Percentiles rank a stretch among this genome's conserved stretches.
phyloP scores from a whole-genome alignment of 53 echinoderm and acorn worm species.

The Holothuria scabra region DNA sequence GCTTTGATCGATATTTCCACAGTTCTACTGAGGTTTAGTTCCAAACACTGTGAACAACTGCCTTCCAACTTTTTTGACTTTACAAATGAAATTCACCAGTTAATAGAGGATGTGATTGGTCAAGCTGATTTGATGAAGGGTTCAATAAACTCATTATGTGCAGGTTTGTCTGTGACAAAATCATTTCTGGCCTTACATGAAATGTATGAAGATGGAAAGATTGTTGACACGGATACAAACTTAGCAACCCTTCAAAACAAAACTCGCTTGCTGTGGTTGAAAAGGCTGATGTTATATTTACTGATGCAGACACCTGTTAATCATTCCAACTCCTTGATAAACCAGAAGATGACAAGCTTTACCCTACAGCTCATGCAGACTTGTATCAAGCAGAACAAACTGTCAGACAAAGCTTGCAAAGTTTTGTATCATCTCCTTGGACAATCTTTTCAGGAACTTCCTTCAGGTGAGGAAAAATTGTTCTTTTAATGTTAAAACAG shows the following conservation, averaged over 20 bases:
- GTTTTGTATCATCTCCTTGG: no score
- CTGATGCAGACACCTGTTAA: background rate
- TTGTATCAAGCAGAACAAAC: no score
- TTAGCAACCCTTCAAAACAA: background rate
- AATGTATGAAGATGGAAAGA: no score
- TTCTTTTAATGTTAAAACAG: no score
- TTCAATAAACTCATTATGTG: background rate
- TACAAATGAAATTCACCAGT: background rate
- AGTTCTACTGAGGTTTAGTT: slow-evolving; percentile 7
- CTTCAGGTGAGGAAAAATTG: no score
- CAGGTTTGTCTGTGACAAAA: background rate
- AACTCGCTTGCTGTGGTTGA: background rate
- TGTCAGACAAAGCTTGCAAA: no score
- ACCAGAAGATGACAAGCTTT: no score
- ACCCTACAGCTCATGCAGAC: no score
- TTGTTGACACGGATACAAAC: no score
- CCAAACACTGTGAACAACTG: background rate
- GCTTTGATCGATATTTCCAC: slow-evolving; percentile 4
- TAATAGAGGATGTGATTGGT: background rate
- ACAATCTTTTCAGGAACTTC: no score
- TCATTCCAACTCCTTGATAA: no score
- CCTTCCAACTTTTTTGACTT: slow-evolving; percentile 13
- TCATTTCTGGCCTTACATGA: slow-evolving; percentile 3
- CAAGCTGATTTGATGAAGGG: no score
- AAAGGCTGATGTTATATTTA: slow-evolving; percentile 1